Base-by-base conservation (phyloP, 2,113 vertebrate genomes). In the Anoplopoma fimbria region DNA sequence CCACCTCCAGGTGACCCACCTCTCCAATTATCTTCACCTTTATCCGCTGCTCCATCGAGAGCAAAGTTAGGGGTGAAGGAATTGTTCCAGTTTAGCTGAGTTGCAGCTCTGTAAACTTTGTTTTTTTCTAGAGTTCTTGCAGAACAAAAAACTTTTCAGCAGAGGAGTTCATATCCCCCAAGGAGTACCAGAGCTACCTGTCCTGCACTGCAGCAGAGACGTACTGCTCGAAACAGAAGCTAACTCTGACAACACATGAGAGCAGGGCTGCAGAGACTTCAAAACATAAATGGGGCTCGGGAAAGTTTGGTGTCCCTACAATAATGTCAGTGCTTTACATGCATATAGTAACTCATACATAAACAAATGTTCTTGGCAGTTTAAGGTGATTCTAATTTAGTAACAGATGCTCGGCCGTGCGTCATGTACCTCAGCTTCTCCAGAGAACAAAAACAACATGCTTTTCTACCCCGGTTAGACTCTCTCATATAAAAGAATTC, bases 131-230 rank as follows among this genome's bases (percentile, higher is more conserved):
- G 63, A 85, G 72, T 76, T 82, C 65, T 60, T 80, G 49, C 69
- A 72, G 68, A 6, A 49, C 58, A 29, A 82, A 78, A 47, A 78
- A 78, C 49, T n/a, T 42, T 62, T 74, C 89, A 91, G 94, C 92
- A 93, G 60, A 87, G 77, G 65, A 80, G 76, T 74, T 81, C 21
- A 65, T 82, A 69, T 91, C 71, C 93, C 87, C 77, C 17, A 60
- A 83, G 90, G 90, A 92, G 60, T 25, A 68, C 60, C 42, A 62
- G 70, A 81, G 77, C 62, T 90, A 83, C 82, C 88, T 84, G 83
- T 82, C 85, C 88, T 90, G 90, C 88, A 86, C 69, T 87, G 79
- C 88, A 82, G 83, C 73, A 89, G 51, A 82, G 74, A 85, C n/a
- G 40, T 57, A 75, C 77, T 79, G 40, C 83, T 82, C 25, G 25